Evolutionary conservation across 2,797 vertebrate genomes (phyloP), one percentile per base, ranked within the genome.

Genomic region (Malacoctenus gilli): DNA sequence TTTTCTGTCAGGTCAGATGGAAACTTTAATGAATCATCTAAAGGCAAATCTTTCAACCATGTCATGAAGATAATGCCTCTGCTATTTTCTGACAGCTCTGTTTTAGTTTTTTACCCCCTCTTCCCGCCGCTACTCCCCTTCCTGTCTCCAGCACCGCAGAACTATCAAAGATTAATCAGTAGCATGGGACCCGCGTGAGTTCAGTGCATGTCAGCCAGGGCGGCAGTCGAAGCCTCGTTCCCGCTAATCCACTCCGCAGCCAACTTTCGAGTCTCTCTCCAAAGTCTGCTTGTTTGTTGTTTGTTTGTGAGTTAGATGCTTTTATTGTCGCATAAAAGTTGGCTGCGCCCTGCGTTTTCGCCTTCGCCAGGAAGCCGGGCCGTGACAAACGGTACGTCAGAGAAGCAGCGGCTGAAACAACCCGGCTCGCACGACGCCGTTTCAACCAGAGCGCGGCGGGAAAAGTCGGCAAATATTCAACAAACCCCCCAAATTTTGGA

Each of bases 111-210:
- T 39, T 4, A 18, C 4, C 11, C 3, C 11, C 38, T 13, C 20
- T 4, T 11, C 4, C 11, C 3, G 12, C 38, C 6, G 18, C 20
- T 21, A 20, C 38, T 20, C 11, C 20, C 16, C 20, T 19, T 11
- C 2, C 37, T 13, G 38, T 39, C 8, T 38, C 9, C 18, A 13
- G 38, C 10, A 18, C 18, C 10, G 38, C 38, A 12, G 18, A 12
- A 10, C 18, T 13, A 21, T 39, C 18, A 39, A 4, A 39, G 38
- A 39, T 39, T 39, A 39, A 39, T 39, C 38, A 39, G 38, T 12
- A 39, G 38, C 18, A 39, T 39, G 18, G 38, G 10, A 39, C 19
- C 19, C 18, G 20, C 20, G 16, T 13, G 18, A 18, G 18, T 21
- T 39, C 19, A 39, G 38, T 20, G 18, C 38, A 39, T 13, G 10